Percentiles rank a stretch among this genome's conserved stretches.
Conservation (phyloP, 2,888 invertebrate genomes). For the Sinhomidia bicolor region DNA sequence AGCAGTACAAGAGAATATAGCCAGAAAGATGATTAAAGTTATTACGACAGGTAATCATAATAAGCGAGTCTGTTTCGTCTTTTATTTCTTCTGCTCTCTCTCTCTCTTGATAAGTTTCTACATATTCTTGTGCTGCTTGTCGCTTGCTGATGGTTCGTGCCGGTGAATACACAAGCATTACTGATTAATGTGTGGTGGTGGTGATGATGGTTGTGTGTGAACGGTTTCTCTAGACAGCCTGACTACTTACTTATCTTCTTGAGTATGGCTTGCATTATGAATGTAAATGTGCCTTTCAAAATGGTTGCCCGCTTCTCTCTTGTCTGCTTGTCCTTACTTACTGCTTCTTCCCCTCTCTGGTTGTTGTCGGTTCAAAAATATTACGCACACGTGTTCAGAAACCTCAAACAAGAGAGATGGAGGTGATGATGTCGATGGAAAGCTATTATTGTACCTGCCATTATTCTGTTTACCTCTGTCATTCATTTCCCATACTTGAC, state of each 20-base stretch:
- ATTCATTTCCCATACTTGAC: not conserved
- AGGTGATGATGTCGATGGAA: not conserved
- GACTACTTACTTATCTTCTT: constrained; percentile 36
- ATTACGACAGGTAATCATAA: constrained; percentile 66
- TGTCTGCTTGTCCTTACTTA: no score
- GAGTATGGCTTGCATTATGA: constrained; percentile 20
- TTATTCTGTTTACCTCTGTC: not conserved
- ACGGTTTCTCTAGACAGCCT: constrained; percentile 55
- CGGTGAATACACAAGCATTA: constrained; percentile 50
- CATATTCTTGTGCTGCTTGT: not conserved
- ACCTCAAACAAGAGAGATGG: constrained; percentile 41
- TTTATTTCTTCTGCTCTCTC: constrained; percentile 12
- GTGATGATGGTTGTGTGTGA: not conserved
- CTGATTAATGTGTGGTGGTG: constrained; percentile 28
- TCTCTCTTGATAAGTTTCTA: not conserved
- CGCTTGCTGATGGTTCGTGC: constrained; percentile 47
- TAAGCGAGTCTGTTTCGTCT: constrained; percentile 20
- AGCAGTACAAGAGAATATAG: not conserved
- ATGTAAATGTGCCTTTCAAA: constrained; percentile 51
- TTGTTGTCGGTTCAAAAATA: constrained; percentile 30
- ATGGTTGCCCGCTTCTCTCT: constrained; percentile 15
- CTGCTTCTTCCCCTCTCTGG: not conserved
- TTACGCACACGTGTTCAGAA: constrained; percentile 62
- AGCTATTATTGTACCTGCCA: not conserved
- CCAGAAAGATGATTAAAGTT: constrained; percentile 45